Evolutionary conservation across 2,797 vertebrate genomes (phyloP).

Genomic region (Tadarida brasiliensis): DNA sequence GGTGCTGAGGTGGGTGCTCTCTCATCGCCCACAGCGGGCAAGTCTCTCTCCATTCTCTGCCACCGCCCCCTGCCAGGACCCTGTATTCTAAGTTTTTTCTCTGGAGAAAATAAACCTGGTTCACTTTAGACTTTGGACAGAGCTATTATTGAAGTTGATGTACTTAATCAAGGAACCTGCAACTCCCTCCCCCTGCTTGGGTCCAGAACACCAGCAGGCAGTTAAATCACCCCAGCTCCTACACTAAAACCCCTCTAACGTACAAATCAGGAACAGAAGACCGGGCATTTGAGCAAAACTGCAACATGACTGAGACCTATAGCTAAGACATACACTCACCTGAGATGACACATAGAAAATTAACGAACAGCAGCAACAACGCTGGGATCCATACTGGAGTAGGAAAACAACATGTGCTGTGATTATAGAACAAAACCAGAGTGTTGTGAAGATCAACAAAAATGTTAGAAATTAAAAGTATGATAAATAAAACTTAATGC

Average conservation of each 20-base stretch:
- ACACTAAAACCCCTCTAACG: background rate
- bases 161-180: background rate
- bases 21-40: background rate
- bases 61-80: fast-evolving
- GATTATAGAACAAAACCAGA: background rate
- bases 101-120: background rate
- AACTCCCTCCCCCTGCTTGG: background rate
- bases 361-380: background rate
- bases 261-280: fast-evolving
- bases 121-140: background rate
- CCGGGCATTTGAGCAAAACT: background rate
- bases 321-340: background rate
- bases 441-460: background rate
- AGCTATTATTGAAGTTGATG: background rate
- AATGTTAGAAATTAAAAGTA: background rate
- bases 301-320: background rate
- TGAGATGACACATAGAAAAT: background rate
- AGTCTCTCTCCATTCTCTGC: too few species aligned
- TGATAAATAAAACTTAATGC: background rate
- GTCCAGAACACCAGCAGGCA: background rate
- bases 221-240: background rate
- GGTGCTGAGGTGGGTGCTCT: background rate
- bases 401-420: background rate
- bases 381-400: background rate
- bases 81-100: background rate